Base-by-base conservation (phyloP, 2,113 vertebrate species). In the Calyptomena viridis region DNA sequence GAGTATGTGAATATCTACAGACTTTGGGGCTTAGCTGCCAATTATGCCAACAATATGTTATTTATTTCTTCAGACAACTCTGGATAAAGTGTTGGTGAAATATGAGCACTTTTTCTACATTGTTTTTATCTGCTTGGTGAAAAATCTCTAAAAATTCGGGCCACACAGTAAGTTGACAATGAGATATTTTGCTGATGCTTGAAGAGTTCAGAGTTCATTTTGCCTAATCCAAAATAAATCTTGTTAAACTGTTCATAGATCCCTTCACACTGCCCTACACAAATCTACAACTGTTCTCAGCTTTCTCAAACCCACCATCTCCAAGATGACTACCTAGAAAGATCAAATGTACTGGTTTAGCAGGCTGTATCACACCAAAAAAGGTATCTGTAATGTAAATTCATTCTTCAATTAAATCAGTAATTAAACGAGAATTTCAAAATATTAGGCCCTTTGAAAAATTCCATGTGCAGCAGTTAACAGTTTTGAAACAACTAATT, bases 401-500 rank as follows among this genome's bases (percentile, higher is more conserved):
- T 68, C 5, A 6, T n/a, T 52, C 66, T 84, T 64, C 83, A 78
- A 33, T 93, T 73, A 81, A 68, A 85, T 9, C 19, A 55, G 39
- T 77, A 33, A 90, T 82, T 80, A 74, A 90, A 68, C 6, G 8
- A 35, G 44, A 78, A 69, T 63, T 84, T 84, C 6, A 58, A 75
- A 93, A 84, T 64, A 28, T 30, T 24, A 12, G 39, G 23, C 22
- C 21, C 31, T 93, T 95, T 84, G 52, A 81, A 88, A 87, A 60
- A 47, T 11, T 58, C 1, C 1, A 17, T 67, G 25, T n/a, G 52
- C n/a, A 72, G 72, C 50, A 80, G 75, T 64, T 71, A 73, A 53
- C 44, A 93, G 62, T 64, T 90, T 86, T 89, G 80, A 77, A 67
- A 68, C 72, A 90, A 84, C 19, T 85, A 23, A 89, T 87, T 94